Conservation (phyloP, 1,140 invertebrate species). For the Chymomyza costata region DNA sequence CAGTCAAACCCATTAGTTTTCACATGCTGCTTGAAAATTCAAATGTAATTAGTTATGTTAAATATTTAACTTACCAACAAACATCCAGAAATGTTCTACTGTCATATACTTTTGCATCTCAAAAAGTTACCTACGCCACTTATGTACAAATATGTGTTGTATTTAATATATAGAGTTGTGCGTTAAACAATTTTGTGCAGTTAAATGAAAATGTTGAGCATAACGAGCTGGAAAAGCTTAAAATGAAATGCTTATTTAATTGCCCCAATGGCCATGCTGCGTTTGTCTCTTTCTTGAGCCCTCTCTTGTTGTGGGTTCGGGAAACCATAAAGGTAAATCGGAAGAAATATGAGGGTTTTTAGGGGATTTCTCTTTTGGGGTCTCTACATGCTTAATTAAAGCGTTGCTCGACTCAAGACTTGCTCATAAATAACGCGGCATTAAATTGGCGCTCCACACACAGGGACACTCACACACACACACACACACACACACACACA, state of each 20-base stretch:
- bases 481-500: neutral
- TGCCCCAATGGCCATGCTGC: constrained; percentile 20
- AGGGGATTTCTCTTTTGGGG: constrained; percentile 71
- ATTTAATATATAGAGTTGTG: no score
- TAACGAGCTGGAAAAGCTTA: no score
- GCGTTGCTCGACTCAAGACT: constrained; percentile 70
- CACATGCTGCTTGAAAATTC: no score
- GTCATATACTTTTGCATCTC: no score
- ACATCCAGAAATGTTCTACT: no score
- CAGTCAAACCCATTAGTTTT: no score
- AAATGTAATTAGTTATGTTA: no score
- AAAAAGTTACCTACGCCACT: no score
- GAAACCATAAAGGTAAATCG: constrained; percentile 67
- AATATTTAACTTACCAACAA: no score
- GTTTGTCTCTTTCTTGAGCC: neutral
- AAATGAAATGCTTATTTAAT: constrained; percentile 65
- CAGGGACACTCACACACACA: constrained; percentile 3
- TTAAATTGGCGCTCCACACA: constrained; percentile 59
- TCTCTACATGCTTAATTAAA: constrained; percentile 70
- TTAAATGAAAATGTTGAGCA: constrained; percentile 63
- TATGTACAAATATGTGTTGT: no score
- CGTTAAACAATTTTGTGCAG: constrained; percentile 61
- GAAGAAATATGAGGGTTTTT: constrained; percentile 71
- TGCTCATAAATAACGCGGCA: constrained; percentile 69
- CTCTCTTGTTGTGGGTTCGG: constrained; percentile 8